Evolutionary conservation across 2,113 vertebrate species (phyloP).

Genomic region (Colistium nudipinnis): DNA sequence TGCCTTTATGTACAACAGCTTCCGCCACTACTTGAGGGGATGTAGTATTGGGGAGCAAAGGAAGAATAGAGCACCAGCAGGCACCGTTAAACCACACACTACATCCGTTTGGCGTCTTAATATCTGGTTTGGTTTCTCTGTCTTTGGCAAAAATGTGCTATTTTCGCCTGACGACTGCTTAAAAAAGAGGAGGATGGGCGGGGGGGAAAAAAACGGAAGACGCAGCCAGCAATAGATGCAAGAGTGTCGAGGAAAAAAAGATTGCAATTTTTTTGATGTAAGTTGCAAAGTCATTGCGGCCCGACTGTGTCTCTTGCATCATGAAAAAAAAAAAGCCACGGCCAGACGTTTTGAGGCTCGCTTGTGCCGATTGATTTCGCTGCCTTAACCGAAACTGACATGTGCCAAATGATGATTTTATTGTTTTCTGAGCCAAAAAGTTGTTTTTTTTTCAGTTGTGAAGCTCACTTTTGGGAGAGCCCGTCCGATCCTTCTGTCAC

Average conservation of each 20-base stretch:
- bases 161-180: conserved; percentile 25
- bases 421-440: conserved; percentile 14
- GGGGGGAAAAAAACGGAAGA: too few species aligned
- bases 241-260: conserved; percentile 37
- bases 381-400: conserved; percentile 75
- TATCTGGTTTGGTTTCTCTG: conserved; percentile 22
- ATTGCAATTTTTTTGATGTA: conserved; percentile 46
- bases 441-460: conserved; percentile 32
- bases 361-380: conserved; percentile 57
- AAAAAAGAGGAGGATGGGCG: too few species aligned
- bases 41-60: not conserved
- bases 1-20: conserved; percentile 12
- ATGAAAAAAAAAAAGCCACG: conserved; percentile 58
- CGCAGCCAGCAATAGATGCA: conserved; percentile 45
- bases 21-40: conserved; percentile 36
- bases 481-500: conserved; percentile 30
- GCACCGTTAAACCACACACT: conserved; percentile 61
- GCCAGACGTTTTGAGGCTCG: conserved; percentile 41
- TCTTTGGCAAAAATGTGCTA: conserved; percentile 14
- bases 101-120: conserved; percentile 50
- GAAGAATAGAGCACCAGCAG: not conserved
- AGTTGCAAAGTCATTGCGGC: conserved; percentile 66
- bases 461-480: conserved; percentile 44
- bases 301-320: conserved; percentile 66
- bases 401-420: conserved; percentile 73